phyloP scores from a whole-genome alignment of 2,113 vertebrate species.

The Serilophus lunatus region DNA sequence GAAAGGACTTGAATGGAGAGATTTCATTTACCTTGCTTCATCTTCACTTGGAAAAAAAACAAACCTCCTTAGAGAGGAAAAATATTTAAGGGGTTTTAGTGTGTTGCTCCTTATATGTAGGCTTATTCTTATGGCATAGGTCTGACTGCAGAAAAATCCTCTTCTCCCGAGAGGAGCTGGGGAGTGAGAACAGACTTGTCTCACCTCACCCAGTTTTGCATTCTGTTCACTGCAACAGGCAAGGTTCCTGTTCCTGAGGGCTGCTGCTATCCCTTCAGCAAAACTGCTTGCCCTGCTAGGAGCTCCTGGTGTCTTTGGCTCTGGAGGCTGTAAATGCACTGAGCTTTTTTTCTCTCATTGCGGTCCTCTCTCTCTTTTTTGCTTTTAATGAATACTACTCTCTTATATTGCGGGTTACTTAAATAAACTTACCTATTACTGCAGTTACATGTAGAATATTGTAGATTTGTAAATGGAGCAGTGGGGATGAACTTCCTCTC shows the following conservation, averaged over 20 bases:
- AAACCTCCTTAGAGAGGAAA: not conserved
- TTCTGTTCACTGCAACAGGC: not conserved
- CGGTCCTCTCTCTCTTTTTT: not conserved
- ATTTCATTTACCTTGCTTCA: not conserved
- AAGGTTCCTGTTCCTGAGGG: not conserved
- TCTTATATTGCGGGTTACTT: not conserved
- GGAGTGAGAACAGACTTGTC: not conserved
- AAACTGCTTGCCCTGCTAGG: not conserved
- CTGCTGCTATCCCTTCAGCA: not conserved
- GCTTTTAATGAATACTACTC: not conserved
- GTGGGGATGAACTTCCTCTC: not conserved
- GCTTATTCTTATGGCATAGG: not conserved
- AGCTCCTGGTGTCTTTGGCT: not conserved
- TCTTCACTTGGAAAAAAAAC: not conserved
- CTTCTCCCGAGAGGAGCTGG: not conserved
- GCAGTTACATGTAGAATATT: not conserved
- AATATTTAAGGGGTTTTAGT: not conserved
- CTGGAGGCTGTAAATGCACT: not conserved
- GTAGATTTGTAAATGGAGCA: not conserved
- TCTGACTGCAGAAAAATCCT: not conserved
- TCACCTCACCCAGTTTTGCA: not conserved
- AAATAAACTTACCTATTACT: not conserved
- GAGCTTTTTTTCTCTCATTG: not conserved
- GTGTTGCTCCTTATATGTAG: not conserved
- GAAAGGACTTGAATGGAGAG: not conserved